These are phyloP conservation scores for Colletes gigas DNA, from an alignment of 1,140 invertebrate genomes.

Conservation along the genomic window DNA sequence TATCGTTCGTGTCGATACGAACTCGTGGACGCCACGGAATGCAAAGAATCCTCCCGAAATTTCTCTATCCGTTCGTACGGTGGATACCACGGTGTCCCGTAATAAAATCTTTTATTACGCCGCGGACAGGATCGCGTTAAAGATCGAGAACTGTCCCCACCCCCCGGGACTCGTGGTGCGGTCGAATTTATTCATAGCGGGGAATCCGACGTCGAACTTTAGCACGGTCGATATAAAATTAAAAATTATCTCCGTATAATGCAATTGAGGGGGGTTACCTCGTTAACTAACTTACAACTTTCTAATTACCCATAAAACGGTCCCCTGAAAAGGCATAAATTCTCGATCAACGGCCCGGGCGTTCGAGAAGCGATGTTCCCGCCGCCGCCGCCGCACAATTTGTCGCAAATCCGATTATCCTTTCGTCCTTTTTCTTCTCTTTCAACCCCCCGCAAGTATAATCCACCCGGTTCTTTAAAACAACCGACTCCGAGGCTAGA, in stretches of 20 bases:
- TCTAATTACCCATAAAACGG: slow-evolving; percentile 27
- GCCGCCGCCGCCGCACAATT: slow-evolving; percentile 35
- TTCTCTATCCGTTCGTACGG: slow-evolving; percentile 28
- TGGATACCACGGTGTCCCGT: slow-evolving; percentile 7
- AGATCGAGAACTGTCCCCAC: not conserved
- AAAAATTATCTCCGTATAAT: slow-evolving; percentile 42
- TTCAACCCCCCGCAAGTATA: too few species aligned
- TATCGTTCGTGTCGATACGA: not conserved
- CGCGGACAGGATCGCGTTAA: slow-evolving; percentile 22
- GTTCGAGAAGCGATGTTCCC: not conserved
- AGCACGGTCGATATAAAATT: slow-evolving; percentile 36
- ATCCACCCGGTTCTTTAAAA: too few species aligned
- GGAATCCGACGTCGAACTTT: slow-evolving; percentile 18
- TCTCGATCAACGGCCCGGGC: not conserved
- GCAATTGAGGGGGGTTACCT: slow-evolving; percentile 11
- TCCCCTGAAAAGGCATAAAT: slow-evolving; percentile 35
- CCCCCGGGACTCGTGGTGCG: not conserved
- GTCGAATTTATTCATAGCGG: slow-evolving; percentile 9
- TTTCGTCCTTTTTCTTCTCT: too few species aligned
- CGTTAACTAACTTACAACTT: slow-evolving; percentile 29
- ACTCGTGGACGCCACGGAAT: not conserved
- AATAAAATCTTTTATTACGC: slow-evolving; percentile 48
- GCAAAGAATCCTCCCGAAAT: slow-evolving; percentile 29
- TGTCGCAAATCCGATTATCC: slow-evolving; percentile 38
- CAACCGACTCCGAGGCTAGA: too few species aligned